A percentile compares a stretch with the other conserved stretches of the same genome.
Conservation (phyloP, 2,888 invertebrate genomes). For the Polyommatus iphigenia region DNA sequence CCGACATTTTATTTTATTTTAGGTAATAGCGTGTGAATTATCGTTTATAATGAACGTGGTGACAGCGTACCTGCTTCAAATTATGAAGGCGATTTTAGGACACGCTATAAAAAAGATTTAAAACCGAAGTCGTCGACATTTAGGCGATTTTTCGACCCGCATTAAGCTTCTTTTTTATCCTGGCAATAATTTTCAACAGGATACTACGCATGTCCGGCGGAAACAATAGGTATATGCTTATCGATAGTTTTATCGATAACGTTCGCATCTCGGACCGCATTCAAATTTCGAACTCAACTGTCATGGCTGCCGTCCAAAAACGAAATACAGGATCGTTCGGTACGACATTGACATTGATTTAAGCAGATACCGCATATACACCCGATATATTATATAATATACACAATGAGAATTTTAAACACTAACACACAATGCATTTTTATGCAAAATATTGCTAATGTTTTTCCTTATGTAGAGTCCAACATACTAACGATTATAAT, state of each 20-base stretch:
- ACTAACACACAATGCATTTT: slow-evolving; percentile 3
- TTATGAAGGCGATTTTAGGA: neutral
- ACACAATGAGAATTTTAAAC: slow-evolving; percentile 14
- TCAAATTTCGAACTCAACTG: slow-evolving; percentile 74
- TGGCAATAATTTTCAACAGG: slow-evolving; percentile 47
- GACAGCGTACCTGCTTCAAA: neutral
- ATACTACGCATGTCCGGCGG: slow-evolving; percentile 61
- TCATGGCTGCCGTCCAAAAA: slow-evolving; percentile 69
- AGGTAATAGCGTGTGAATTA: slow-evolving; percentile 22
- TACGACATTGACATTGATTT: slow-evolving; percentile 72
- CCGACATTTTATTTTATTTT: neutral
- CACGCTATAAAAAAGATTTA: neutral
- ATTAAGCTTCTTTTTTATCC: slow-evolving; percentile 10
- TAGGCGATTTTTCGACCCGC: slow-evolving; percentile 9
- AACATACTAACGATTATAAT: neutral
- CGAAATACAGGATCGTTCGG: slow-evolving; percentile 48
- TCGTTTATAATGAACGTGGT: slow-evolving; percentile 18
- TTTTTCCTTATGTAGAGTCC: neutral
- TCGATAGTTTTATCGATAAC: slow-evolving; percentile 68
- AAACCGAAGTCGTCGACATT: neutral
- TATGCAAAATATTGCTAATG: slow-evolving; percentile 12
- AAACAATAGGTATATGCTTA: slow-evolving; percentile 63
- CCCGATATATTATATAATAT: slow-evolving; percentile 23
- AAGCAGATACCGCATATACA: neutral
- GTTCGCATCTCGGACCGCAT: slow-evolving; percentile 73